phyloP scores from a whole-genome alignment of 2,797 vertebrate genomes.

The Telmatherina bonti region DNA sequence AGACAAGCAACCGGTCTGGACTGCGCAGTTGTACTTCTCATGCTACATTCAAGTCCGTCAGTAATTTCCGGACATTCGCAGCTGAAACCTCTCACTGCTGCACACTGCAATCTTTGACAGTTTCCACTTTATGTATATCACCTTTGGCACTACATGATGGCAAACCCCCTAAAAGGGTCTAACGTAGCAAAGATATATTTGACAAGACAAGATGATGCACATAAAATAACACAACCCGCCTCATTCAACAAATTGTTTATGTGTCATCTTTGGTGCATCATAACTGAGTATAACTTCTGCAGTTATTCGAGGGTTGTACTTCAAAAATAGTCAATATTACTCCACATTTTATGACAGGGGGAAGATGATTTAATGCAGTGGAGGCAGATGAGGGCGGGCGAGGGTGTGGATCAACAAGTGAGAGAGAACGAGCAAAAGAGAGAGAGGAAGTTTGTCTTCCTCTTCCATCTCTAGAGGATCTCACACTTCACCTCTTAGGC shows the following conservation, averaged over 20 bases:
- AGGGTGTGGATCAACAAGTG: conserved; percentile 32
- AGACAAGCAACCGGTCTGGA: conserved; percentile 11
- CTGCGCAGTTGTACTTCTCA: conserved; percentile 44
- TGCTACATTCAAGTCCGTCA: conserved; percentile 54
- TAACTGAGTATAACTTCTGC: conserved; percentile 7
- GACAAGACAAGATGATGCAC: not conserved
- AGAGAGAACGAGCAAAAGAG: conserved; percentile 23
- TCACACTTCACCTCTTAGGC: conserved; percentile 41
- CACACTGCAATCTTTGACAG: not conserved
- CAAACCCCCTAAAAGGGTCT: not conserved
- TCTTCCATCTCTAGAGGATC: conserved; percentile 38
- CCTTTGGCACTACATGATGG: fast-evolving
- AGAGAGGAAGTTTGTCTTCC: conserved; percentile 64
- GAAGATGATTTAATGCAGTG: conserved; percentile 2
- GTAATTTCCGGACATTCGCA: not conserved
- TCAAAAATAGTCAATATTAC: not conserved
- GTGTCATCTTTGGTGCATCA: conserved; percentile 9
- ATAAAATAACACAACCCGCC: not conserved
- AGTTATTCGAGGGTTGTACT: not conserved
- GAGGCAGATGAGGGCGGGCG: conserved; percentile 12
- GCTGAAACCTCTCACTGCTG: fast-evolving
- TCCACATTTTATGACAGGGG: not conserved
- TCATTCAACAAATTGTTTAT: not conserved
- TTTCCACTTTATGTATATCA: not conserved
- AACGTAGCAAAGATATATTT: not conserved